These are phyloP conservation scores for Sebastes elongatus DNA, from an alignment of 2,797 vertebrate species.

Conservation along the genomic window DNA sequence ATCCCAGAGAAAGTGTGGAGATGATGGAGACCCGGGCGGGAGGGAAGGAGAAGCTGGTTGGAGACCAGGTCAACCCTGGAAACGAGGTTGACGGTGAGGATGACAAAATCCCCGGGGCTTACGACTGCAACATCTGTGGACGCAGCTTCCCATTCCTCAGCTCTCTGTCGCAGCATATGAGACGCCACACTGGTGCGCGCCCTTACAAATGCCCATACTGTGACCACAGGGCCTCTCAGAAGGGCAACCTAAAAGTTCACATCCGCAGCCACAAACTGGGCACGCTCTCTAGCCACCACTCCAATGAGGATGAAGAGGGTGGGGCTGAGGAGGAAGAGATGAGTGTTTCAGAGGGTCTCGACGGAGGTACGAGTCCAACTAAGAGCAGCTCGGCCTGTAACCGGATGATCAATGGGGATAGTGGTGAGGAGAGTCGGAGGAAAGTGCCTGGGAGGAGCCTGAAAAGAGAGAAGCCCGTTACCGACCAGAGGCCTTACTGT, in stretches of 20 bases:
- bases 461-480: conserved; percentile 82
- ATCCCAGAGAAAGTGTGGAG: conserved; percentile 79
- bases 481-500: conserved; percentile 85
- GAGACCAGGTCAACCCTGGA: conserved; percentile 68
- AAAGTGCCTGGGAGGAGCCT: conserved; percentile 87
- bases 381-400: conserved; percentile 93
- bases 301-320: conserved; percentile 80
- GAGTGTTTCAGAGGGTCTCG: conserved; percentile 88
- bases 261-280: conserved; percentile 94
- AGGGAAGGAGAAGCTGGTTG: conserved; percentile 48
- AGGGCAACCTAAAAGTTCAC: conserved; percentile 96
- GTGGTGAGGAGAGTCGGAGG: conserved; percentile 76
- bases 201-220: conserved; percentile 99
- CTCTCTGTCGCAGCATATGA: conserved; percentile 96
- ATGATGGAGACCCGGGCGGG: conserved; percentile 69
- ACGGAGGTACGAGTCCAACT: conserved; percentile 91
- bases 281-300: conserved; percentile 87
- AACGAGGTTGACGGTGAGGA: conserved; percentile 73
- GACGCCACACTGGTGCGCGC: conserved; percentile 93
- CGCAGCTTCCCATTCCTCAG: conserved; percentile 96
- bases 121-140: conserved; percentile 91
- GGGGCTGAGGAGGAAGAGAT: conserved; percentile 80
- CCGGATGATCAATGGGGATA: conserved; percentile 85
- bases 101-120: conserved; percentile 82
- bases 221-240: conserved; percentile 94